Evolutionary conservation across 1,140 invertebrate genomes (phyloP), one percentile per base, ranked within the genome.

Genomic region (Papilio machaon): DNA sequence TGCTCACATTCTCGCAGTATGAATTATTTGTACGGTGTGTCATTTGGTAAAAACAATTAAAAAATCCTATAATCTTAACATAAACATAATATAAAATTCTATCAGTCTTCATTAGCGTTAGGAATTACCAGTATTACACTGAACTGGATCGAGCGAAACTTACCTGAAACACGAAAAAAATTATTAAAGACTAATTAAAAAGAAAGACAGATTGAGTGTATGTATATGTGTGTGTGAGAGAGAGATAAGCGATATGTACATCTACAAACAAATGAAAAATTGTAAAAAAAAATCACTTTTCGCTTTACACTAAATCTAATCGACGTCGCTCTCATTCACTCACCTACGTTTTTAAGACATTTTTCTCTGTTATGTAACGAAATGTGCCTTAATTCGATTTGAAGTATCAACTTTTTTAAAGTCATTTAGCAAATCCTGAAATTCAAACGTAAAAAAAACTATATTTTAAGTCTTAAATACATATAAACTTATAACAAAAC

Each of bases 41-140:
- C 64, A 67, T 67, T 19, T 67, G 64, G 15, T 67, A 6, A 67
- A 67, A 81, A 82, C 80, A 84, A 82, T 85, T 83, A 77, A 86
- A 83, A 82, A 80, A 85, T 77, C 83, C 80, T 87, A 38, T 38
- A 86, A 80, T 80, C 85, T 89, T 86, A 74, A 84, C 58, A 86
- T 84, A 86, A 90, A 87, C 88, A 89, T 58, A 83, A 82, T 80
- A 73, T 89, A 89, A 87, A 92, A 91, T 91, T 89, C 91, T 94
- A 92, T 92, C 92, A 92, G 92, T 94, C 92, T 94, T 92, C 70
- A 86, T 83, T 83, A 84, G 83, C 52, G 82, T 82, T 85, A 84
- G 82, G 82, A 87, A 87, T 88, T 80, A 84, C 83, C 85, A 88
- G 87, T 84, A 85, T 85, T 85, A 83, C 78, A 81, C 84, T 82